Conservation (phyloP, 1,140 invertebrate genomes). For the Listronotus oregonensis region DNA sequence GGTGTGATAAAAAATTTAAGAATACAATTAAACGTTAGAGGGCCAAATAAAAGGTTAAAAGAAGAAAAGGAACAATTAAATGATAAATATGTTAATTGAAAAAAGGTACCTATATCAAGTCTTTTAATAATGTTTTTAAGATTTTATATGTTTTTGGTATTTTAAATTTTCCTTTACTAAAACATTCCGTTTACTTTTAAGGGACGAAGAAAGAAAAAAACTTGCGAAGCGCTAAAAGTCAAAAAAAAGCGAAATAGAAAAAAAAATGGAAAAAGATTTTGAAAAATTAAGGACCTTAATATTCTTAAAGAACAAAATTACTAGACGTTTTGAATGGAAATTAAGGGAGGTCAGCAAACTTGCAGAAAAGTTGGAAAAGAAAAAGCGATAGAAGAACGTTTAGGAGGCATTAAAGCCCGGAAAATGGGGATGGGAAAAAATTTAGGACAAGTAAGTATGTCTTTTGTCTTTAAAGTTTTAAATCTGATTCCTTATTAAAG, state of each 20-base stretch:
- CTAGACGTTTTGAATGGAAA: constrained; percentile 73
- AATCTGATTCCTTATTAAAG: too few species aligned
- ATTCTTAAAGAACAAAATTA: constrained; percentile 65
- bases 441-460: constrained; percentile 55
- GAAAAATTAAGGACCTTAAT: constrained; percentile 64
- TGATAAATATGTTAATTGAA: constrained; percentile 53
- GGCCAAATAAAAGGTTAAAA: constrained; percentile 56
- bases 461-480: too few species aligned
- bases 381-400: constrained; percentile 57
- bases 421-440: constrained; percentile 56
- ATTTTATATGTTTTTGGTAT: too few species aligned
- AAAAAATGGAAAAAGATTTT: constrained; percentile 67
- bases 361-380: constrained; percentile 67
- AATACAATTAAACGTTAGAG: constrained; percentile 58
- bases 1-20: constrained; percentile 58
- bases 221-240: constrained; percentile 65
- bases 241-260: constrained; percentile 61
- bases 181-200: constrained; percentile 1
- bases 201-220: constrained; percentile 58
- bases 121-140: constrained; percentile 1
- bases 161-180: too few species aligned
- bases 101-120: constrained; percentile 42
- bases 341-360: constrained; percentile 66
- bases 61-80: constrained; percentile 57
- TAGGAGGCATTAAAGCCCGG: constrained; percentile 58